Conservation (phyloP, 2,113 vertebrate genomes). For the Sceloporus tristichus region DNA sequence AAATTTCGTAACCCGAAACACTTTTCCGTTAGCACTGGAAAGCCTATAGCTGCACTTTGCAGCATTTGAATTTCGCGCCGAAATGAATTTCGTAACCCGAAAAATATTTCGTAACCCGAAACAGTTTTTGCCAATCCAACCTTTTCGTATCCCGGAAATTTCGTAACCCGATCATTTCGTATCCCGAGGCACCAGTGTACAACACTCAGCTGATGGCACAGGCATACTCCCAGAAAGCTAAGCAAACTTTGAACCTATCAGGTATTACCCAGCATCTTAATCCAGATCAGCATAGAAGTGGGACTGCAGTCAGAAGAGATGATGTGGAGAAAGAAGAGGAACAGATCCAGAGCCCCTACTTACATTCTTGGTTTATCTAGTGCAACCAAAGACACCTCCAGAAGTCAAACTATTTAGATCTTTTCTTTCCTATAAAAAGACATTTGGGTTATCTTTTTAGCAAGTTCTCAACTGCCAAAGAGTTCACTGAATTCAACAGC, state of each 20-base stretch:
- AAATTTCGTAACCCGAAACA: too few relatives aligned
- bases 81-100: too few relatives aligned
- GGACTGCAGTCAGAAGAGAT: not conserved
- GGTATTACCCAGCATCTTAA: not conserved
- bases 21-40: too few relatives aligned
- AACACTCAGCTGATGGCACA: not conserved
- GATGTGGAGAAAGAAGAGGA: not conserved
- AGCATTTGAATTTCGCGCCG: too few relatives aligned
- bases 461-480: slow-evolving; percentile 42
- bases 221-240: not conserved
- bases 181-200: too few relatives aligned
- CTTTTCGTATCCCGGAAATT: too few relatives aligned
- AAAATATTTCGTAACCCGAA: too few relatives aligned
- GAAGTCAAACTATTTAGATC: slow-evolving; percentile 52
- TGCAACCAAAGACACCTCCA: slow-evolving; percentile 26
- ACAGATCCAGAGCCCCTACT: slow-evolving; percentile 22
- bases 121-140: too few relatives aligned
- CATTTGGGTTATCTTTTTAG: slow-evolving; percentile 52
- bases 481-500: slow-evolving; percentile 32
- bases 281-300: not conserved
- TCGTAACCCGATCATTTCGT: too few relatives aligned
- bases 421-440: slow-evolving; percentile 53
- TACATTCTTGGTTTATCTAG: slow-evolving; percentile 36
- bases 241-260: not conserved
- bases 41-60: too few relatives aligned